A percentile compares a stretch with the other conserved stretches of the same genome.
Conservation (phyloP, 1,140 invertebrate genomes). For the Thalassaphorura encarpata region DNA sequence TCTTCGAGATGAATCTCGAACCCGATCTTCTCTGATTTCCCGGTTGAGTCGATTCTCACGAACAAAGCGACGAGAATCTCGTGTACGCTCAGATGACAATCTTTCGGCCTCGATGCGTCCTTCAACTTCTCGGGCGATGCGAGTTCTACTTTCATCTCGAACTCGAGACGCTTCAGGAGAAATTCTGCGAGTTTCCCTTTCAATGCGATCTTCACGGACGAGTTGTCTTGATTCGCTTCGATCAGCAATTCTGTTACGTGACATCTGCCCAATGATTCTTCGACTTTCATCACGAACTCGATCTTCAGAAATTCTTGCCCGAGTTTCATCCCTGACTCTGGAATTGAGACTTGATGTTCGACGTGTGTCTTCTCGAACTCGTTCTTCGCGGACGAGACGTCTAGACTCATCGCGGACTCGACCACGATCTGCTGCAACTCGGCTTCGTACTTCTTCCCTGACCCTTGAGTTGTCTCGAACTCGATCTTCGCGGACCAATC, state of each 20-base stretch:
- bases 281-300: background rate
- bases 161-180: slow-evolving; percentile 8
- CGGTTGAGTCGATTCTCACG: background rate
- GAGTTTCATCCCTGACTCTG: background rate
- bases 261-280: too few relatives aligned
- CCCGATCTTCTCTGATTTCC: background rate
- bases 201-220: slow-evolving; percentile 10
- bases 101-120: background rate
- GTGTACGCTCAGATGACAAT: background rate
- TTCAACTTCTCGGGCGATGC: slow-evolving; percentile 11
- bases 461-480: background rate
- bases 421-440: background rate
- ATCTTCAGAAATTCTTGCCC: background rate
- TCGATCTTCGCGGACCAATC: slow-evolving; percentile 6
- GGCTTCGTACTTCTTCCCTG: background rate
- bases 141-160: background rate
- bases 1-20: too few relatives aligned
- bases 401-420: background rate
- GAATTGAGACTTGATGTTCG: slow-evolving; percentile 6
- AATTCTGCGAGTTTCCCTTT: slow-evolving; percentile 3
- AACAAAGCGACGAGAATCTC: background rate
- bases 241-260: too few relatives aligned
- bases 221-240: slow-evolving; percentile 8
- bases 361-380: background rate
- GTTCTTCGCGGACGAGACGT: slow-evolving; percentile 16